Conservation (phyloP, 2,113 vertebrate species). For the Mesoclemmys tuberculata region DNA sequence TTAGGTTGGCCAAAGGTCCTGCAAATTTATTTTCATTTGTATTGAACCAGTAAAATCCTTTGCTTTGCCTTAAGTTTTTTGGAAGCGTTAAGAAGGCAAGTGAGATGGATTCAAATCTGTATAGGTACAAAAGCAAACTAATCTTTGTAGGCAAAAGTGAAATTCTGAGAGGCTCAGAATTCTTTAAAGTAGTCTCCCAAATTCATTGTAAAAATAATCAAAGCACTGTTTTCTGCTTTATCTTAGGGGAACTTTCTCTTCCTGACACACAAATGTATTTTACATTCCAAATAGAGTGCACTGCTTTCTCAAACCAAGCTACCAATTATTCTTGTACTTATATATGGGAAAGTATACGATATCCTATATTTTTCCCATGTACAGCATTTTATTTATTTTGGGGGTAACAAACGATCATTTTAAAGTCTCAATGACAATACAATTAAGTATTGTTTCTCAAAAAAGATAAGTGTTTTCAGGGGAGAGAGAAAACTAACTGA, state of each 20-base stretch:
- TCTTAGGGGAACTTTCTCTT: slow-evolving; percentile 53
- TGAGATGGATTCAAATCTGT: slow-evolving; percentile 67
- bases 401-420: background rate
- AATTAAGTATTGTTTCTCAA: background rate
- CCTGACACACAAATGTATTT: slow-evolving; percentile 32
- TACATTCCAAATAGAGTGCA: slow-evolving; percentile 54
- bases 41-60: slow-evolving; percentile 44
- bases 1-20: slow-evolving; percentile 49
- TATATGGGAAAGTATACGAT: background rate
- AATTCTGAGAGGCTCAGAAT: slow-evolving; percentile 50
- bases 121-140: slow-evolving; percentile 53
- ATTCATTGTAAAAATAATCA: slow-evolving; percentile 51
- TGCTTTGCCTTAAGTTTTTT: slow-evolving; percentile 71
- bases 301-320: slow-evolving; percentile 22
- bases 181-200: slow-evolving; percentile 53
- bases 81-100: slow-evolving; percentile 67
- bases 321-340: slow-evolving; percentile 30
- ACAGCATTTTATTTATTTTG: no score
- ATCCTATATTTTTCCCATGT: background rate
- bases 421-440: background rate
- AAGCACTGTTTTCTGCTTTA: slow-evolving; percentile 50
- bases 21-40: slow-evolving; percentile 71
- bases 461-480: slow-evolving; percentile 48
- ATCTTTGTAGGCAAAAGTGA: slow-evolving; percentile 47
- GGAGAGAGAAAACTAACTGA: background rate